These are phyloP conservation scores for Avahi laniger DNA, from an alignment of 2,797 vertebrate species.

Conservation along the genomic window DNA sequence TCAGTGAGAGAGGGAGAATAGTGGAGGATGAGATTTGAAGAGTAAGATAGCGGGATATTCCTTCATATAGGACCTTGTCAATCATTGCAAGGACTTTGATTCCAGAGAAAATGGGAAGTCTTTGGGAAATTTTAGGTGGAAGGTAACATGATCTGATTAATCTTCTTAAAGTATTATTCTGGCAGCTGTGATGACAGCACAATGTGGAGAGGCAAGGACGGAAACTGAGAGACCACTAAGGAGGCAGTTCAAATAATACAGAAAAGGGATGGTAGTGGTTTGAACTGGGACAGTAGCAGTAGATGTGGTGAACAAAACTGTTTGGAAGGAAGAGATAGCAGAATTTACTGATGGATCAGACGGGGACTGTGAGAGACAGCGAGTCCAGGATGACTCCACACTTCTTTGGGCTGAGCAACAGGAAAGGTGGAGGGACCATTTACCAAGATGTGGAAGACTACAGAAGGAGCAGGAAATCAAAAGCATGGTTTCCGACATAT, in stretches of 20 bases:
- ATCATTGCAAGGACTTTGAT: not conserved
- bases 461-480: not conserved
- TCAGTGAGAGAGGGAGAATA: not conserved
- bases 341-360: slow-evolving; percentile 46
- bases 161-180: not conserved
- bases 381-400: slow-evolving; percentile 21
- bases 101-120: not conserved
- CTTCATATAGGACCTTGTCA: not conserved
- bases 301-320: slow-evolving; percentile 11
- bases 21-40: not conserved
- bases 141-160: not conserved
- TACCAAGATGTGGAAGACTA: not conserved
- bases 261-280: not conserved
- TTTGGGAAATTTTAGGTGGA: not conserved
- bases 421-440: not conserved
- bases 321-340: slow-evolving; percentile 52
- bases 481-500: not conserved
- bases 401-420: slow-evolving; percentile 13
- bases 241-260: not conserved
- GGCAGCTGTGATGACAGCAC: not conserved
- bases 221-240: not conserved
- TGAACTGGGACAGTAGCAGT: not conserved
- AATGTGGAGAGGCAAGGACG: not conserved
- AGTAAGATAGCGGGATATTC: not conserved
- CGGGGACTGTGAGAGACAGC: slow-evolving; percentile 46